phyloP scores from a whole-genome alignment of 1,140 invertebrate genomes.

The Pogonomyrmex barbatus region DNA sequence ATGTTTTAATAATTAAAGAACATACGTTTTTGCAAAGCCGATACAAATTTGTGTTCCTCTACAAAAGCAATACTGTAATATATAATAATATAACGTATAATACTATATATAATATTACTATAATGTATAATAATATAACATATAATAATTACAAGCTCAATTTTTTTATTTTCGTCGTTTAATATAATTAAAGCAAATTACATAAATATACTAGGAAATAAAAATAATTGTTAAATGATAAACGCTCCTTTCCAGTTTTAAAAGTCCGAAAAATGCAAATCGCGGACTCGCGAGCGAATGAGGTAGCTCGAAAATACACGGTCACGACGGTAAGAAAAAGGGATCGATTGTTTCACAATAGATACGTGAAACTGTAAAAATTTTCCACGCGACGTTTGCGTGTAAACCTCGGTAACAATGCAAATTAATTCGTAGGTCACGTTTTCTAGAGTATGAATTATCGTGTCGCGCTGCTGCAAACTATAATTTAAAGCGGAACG shows the following conservation, averaged over 20 bases:
- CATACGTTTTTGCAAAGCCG: not conserved
- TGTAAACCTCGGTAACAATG: slow-evolving; percentile 46
- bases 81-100: no score
- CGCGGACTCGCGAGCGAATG: not conserved
- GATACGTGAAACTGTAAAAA: slow-evolving; percentile 1
- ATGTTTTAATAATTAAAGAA: not conserved
- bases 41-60: not conserved
- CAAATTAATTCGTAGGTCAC: slow-evolving; percentile 58
- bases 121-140: not conserved
- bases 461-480: slow-evolving; percentile 26
- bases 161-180: not conserved
- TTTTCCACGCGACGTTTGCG: not conserved
- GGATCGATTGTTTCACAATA: not conserved
- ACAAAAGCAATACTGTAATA: not conserved
- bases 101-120: no score
- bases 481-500: slow-evolving; percentile 54
- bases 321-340: not conserved
- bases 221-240: slow-evolving; percentile 3
- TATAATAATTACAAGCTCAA: not conserved
- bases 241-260: not conserved
- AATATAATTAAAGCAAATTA: slow-evolving; percentile 8
- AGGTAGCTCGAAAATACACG: not conserved
- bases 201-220: not conserved
- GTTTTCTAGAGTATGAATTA: slow-evolving; percentile 52
- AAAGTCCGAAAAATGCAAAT: not conserved